These are phyloP conservation scores for Hydrotaea diabolus DNA, from an alignment of 2,888 invertebrate species.

Conservation along the genomic window DNA sequence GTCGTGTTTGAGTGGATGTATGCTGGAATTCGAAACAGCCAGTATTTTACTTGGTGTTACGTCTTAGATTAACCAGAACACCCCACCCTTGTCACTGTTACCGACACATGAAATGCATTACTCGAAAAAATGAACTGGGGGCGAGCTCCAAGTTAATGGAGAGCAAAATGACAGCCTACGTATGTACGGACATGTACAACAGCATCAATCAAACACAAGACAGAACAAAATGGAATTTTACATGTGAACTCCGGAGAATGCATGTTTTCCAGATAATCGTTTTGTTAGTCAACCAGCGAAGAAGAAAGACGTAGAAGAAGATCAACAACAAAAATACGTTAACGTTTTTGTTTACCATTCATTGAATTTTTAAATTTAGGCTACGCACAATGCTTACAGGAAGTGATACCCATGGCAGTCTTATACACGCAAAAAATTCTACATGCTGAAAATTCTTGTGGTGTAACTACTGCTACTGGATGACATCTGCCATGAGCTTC, in stretches of 20 bases:
- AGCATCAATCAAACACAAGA: not conserved
- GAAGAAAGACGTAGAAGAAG: too few relatives aligned
- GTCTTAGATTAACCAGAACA: not conserved
- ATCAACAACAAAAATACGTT: not conserved
- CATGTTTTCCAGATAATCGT: too few relatives aligned
- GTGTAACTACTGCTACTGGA: too few relatives aligned
- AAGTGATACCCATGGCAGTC: too few relatives aligned
- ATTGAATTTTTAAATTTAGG: too few relatives aligned
- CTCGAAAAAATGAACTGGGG: not conserved
- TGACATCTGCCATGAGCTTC: too few relatives aligned
- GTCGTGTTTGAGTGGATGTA: not conserved
- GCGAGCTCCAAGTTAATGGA: not conserved
- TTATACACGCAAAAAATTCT: too few relatives aligned
- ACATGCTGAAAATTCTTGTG: too few relatives aligned
- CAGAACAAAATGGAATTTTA: not conserved
- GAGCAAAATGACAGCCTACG: not conserved
- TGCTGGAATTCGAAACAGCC: not conserved
- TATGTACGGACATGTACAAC: not conserved
- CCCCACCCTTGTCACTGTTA: not conserved
- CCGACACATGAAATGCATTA: not conserved
- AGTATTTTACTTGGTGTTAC: not conserved
- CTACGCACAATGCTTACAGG: too few relatives aligned
- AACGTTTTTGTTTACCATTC: not conserved
- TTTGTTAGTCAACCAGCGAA: too few relatives aligned
- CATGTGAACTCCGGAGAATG: not conserved